Percentiles rank a stretch among this genome's conserved stretches.
These are phyloP conservation scores for Corythornis cristatus DNA, from an alignment of 2,113 vertebrate genomes.

Conservation along the genomic window DNA sequence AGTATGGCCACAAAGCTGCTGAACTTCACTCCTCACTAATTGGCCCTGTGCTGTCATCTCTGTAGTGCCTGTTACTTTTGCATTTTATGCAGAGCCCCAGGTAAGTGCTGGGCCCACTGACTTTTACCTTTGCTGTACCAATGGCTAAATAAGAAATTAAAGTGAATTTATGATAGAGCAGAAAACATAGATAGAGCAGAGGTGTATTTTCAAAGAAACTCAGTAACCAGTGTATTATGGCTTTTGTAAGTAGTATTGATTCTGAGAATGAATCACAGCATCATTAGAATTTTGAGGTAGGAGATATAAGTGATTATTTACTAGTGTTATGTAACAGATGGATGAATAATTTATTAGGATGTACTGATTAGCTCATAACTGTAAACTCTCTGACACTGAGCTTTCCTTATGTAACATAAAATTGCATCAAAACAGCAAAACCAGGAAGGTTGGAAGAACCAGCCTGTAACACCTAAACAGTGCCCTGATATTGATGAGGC, in stretches of 20 bases:
- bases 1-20: background rate
- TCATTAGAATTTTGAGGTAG: background rate
- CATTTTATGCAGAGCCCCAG: background rate
- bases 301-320: background rate
- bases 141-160: background rate
- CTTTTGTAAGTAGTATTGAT: background rate
- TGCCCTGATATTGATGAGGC: rapidly evolving
- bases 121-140: background rate
- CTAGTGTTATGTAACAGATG: background rate
- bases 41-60: background rate
- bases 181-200: background rate
- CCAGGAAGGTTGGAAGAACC: background rate
- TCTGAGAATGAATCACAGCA: background rate
- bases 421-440: background rate
- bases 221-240: background rate
- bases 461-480: background rate
- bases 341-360: background rate
- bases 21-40: background rate
- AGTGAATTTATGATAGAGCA: background rate
- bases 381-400: background rate
- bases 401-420: background rate
- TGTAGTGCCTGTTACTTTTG: background rate
- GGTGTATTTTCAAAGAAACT: background rate
- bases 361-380: background rate
- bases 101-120: background rate